Evolutionary conservation across 1,140 invertebrate genomes (phyloP).

Genomic region (Bombus impatiens): DNA sequence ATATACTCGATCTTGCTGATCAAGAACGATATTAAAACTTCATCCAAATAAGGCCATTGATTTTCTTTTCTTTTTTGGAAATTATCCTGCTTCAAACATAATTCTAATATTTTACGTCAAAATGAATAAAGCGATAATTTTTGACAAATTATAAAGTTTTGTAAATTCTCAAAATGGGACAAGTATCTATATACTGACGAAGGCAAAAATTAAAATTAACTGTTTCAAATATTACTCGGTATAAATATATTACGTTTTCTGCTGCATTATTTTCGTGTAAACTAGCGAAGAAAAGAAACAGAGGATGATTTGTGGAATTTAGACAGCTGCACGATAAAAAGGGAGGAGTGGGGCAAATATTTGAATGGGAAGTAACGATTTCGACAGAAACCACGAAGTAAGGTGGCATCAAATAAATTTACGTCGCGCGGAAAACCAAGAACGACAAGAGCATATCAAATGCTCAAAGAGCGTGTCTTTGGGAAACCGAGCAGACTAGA

Average conservation of each 20-base stretch:
- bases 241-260: not conserved
- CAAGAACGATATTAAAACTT: no score
- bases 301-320: not conserved
- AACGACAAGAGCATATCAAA: not conserved
- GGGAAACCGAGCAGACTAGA: not conserved
- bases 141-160: not conserved
- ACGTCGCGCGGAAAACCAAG: not conserved
- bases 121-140: not conserved
- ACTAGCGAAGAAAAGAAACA: no score
- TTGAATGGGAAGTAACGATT: constrained; percentile 2
- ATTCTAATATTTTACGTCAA: not conserved
- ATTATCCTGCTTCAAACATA: not conserved
- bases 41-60: no score
- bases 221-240: not conserved
- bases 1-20: no score
- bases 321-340: not conserved
- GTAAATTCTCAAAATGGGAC: not conserved
- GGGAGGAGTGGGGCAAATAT: not conserved
- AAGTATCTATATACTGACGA: not conserved
- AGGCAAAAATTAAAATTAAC: not conserved
- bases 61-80: not conserved
- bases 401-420: not conserved
- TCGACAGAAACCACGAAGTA: no score
- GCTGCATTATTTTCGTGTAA: not conserved
- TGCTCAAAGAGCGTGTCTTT: constrained; percentile 1